phyloP scores from a whole-genome alignment of 2,113 vertebrate genomes.

The Heloderma charlesbogerti region DNA sequence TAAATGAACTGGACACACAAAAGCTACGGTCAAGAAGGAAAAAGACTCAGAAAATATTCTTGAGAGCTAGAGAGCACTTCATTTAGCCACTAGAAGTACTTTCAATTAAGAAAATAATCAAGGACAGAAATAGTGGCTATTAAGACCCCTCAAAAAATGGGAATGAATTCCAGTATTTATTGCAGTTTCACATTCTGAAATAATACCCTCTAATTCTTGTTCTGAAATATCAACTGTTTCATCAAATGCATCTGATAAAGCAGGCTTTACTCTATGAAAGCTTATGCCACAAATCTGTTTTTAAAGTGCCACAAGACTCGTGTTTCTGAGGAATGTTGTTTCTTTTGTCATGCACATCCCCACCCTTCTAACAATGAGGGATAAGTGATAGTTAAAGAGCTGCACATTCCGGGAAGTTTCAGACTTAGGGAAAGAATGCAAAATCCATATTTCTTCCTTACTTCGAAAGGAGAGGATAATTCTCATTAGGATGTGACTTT shows the following conservation, averaged over 20 bases:
- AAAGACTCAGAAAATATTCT: neutral
- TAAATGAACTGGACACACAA: neutral
- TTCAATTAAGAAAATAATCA: slow-evolving; percentile 41
- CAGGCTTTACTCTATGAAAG: neutral
- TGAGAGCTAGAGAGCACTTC: neutral
- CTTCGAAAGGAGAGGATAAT: neutral
- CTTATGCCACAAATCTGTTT: neutral
- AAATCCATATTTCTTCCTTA: neutral
- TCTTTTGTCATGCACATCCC: neutral
- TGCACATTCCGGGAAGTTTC: slow-evolving; percentile 5
- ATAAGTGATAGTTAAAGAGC: neutral
- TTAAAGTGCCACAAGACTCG: neutral
- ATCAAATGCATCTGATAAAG: neutral
- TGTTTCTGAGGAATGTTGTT: neutral
- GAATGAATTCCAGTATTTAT: neutral
- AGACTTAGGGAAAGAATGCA: slow-evolving; percentile 12
- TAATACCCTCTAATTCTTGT: neutral
- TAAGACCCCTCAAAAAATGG: slow-evolving; percentile 2
- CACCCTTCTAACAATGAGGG: neutral
- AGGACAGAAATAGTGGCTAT: slow-evolving; percentile 28
- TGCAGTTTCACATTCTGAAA: slow-evolving; percentile 30
- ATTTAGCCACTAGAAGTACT: slow-evolving; percentile 12
- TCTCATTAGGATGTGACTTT: slow-evolving; percentile 28
- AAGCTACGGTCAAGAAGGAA: neutral
- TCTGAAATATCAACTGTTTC: neutral